Percentiles rank a stretch among this genome's conserved stretches.
These are phyloP conservation scores for Scartelaos histophorus DNA, from an alignment of 2,113 vertebrate genomes.

Conservation along the genomic window DNA sequence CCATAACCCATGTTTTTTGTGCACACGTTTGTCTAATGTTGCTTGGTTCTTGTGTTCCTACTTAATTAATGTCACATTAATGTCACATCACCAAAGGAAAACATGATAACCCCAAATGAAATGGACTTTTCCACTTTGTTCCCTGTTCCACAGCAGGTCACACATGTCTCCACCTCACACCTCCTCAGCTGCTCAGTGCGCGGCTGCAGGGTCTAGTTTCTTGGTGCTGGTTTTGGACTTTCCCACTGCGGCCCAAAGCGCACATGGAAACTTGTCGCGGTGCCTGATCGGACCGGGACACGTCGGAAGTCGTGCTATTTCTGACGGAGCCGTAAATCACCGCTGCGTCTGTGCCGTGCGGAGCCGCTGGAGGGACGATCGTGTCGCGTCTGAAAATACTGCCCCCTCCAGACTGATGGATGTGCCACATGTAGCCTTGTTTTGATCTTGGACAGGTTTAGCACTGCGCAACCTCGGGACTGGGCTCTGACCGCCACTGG, in stretches of 20 bases:
- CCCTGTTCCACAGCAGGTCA: neutral
- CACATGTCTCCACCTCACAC: neutral
- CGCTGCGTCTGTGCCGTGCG: slow-evolving; percentile 30
- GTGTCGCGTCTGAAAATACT: slow-evolving; percentile 35
- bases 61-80: too few relatives aligned
- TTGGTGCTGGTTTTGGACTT: slow-evolving; percentile 56
- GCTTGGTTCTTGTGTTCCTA: too few relatives aligned
- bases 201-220: slow-evolving; percentile 25
- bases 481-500: neutral
- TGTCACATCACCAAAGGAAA: too few relatives aligned
- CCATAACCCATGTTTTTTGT: too few relatives aligned
- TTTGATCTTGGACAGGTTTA: slow-evolving; percentile 1
- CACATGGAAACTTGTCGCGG: slow-evolving; percentile 29
- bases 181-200: neutral
- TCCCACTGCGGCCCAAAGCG: slow-evolving; percentile 23
- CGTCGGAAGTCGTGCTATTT: slow-evolving; percentile 54
- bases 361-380: slow-evolving; percentile 1
- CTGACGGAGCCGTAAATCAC: slow-evolving; percentile 49
- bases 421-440: neutral
- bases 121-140: neutral
- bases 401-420: slow-evolving; percentile 3
- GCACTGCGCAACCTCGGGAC: neutral
- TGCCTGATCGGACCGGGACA: slow-evolving; percentile 21
- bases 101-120: neutral
- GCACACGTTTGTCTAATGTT: too few relatives aligned